A percentile compares a stretch with the other conserved stretches of the same genome.
These are phyloP conservation scores for Macroglossus sobrinus DNA, from an alignment of 2,113 vertebrate genomes.

Conservation along the genomic window DNA sequence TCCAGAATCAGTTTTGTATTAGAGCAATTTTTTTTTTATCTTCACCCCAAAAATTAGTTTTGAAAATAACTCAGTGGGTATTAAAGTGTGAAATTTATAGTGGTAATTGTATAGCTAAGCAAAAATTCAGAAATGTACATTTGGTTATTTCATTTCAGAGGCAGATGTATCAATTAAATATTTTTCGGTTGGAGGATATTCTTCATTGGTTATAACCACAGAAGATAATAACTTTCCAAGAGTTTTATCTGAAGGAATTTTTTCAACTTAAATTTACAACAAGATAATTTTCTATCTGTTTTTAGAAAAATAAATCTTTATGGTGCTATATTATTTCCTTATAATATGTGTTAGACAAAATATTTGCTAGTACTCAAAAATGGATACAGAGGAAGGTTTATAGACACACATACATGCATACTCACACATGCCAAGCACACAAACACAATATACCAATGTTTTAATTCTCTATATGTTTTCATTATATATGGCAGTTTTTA, in stretches of 20 bases:
- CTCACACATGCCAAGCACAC: fast-evolving
- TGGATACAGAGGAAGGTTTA: background rate
- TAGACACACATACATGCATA: too few species aligned
- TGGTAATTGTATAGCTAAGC: background rate
- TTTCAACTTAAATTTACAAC: background rate
- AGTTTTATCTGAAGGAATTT: background rate
- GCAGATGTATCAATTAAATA: background rate
- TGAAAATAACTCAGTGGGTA: background rate
- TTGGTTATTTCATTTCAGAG: background rate
- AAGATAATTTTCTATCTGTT: background rate
- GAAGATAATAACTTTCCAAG: background rate
- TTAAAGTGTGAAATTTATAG: background rate
- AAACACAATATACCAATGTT: background rate
- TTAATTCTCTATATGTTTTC: background rate
- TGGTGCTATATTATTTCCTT: background rate
- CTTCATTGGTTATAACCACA: background rate
- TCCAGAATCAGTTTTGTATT: background rate
- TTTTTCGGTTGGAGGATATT: background rate
- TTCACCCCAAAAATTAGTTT: background rate
- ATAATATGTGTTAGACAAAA: background rate
- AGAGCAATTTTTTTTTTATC: background rate
- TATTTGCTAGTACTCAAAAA: background rate
- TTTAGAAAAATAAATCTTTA: background rate
- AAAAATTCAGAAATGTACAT: background rate
- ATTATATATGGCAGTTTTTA: background rate